Evolutionary conservation across 2,113 vertebrate species (phyloP).

Genomic region (Erythrocercus mccallii): DNA sequence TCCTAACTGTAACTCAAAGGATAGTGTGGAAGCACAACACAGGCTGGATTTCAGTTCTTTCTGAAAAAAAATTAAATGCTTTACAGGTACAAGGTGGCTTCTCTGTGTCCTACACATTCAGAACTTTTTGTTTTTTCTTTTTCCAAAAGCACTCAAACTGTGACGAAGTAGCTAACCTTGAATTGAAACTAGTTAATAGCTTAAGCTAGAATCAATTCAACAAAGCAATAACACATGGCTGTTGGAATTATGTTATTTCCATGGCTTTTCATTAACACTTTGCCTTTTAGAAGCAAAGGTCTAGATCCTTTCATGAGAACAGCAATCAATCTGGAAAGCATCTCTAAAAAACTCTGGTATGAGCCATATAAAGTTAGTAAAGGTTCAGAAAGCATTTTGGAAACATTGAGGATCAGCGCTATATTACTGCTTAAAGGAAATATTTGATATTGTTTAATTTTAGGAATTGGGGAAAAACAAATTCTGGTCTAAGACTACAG

Average conservation of each 20-base stretch:
- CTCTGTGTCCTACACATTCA: neutral
- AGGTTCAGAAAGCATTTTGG: neutral
- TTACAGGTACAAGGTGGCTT: neutral
- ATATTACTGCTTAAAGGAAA: neutral
- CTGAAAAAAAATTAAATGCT: neutral
- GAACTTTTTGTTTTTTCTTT: neutral
- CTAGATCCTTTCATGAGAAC: neutral
- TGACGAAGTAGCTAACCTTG: neutral
- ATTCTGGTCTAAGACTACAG: neutral
- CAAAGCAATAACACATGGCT: neutral
- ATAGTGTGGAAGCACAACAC: neutral
- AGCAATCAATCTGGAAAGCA: neutral
- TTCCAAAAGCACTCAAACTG: neutral
- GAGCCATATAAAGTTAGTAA: neutral
- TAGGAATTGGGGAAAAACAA: neutral
- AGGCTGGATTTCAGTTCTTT: neutral
- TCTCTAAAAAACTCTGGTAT: neutral
- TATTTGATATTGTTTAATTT: neutral
- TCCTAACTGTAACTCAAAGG: neutral
- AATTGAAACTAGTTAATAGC: neutral
- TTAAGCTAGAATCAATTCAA: neutral
- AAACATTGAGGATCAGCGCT: neutral
- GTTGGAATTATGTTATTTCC: neutral
- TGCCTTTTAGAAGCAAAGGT: neutral
- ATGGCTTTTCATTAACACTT: neutral